Conservation (phyloP, 2,113 vertebrate species). For the Leiothrix lutea region DNA sequence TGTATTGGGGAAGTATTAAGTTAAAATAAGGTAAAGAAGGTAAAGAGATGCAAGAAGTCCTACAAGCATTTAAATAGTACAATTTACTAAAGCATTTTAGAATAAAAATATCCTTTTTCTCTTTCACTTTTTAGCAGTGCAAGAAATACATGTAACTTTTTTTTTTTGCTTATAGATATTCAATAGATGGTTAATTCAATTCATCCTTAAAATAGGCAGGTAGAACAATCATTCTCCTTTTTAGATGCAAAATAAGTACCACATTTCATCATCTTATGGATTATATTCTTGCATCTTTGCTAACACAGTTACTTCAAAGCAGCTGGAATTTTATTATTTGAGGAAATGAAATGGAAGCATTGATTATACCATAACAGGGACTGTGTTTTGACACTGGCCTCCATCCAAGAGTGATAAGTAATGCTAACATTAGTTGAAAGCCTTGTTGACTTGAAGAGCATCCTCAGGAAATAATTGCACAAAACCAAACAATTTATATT, state of each 20-base stretch:
- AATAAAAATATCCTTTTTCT: not conserved
- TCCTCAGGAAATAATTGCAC: not conserved
- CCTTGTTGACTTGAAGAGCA: not conserved
- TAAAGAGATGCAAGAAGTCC: not conserved
- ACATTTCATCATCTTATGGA: not conserved
- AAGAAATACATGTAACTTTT: not conserved
- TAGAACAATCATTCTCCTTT: not conserved
- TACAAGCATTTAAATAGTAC: not conserved
- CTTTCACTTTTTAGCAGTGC: not conserved
- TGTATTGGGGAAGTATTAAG: not conserved
- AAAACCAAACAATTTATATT: not conserved
- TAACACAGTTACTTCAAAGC: not conserved
- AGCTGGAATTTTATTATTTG: not conserved
- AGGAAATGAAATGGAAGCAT: not conserved
- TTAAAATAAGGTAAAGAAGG: not conserved
- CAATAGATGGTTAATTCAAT: not conserved
- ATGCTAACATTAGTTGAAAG: not conserved
- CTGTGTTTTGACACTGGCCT: not conserved
- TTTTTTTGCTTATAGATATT: not conserved
- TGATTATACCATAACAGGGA: not conserved
- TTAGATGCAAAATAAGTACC: not conserved
- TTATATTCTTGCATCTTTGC: not conserved
- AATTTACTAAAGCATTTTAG: not conserved
- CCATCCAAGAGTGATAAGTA: not conserved
- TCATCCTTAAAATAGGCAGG: not conserved